Evolutionary conservation across 1,140 invertebrate genomes (phyloP), one percentile per base, ranked within the genome.

Genomic region (Dendrolimus kikuchii): DNA sequence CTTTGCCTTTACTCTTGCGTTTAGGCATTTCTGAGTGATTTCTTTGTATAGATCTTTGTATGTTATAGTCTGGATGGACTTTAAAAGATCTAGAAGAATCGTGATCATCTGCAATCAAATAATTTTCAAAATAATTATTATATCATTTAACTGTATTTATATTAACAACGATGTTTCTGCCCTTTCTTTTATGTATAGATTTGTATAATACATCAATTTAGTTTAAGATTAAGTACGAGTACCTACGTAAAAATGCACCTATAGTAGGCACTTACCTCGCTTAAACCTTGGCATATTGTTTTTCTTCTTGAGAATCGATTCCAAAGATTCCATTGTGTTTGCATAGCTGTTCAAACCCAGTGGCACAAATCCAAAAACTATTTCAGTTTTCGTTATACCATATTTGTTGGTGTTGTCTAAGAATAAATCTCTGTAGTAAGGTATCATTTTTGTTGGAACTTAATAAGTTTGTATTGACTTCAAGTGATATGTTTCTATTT

Each of bases 301-400:
- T 5, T 53, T 64, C 38, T 53, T 55, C 38, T 64, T 55, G 5
- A 75, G 56, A 40, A 80, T 53, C 76, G 70, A 77, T 49, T 66
- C 57, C 57, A 69, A 45, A 4, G 62, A 65, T 51, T 66, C 64
- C 23, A 60, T 65, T 6, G 59, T 49, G 52, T 71, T 74, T 5
- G 60, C 58, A 43, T 42, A 55, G 4, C 52, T 49, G 7, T 72
- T 67, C 10, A 62, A 59, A 47, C 53, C 66, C 0, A 45, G 37
- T n/a, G 62, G 66, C 9, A 51, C 48, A 45, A 76, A 76, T 5
- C 68, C 65, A 51, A 79, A 67, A 0, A 77, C 47, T 0, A 69
- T 69, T 51, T 80, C 72, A 8, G 72, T 77, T 51, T 77, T 81
- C 5, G 75, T 61, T 49, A 79, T 74, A 0, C 69, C 64, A 57